Evolutionary conservation across 2,797 vertebrate species (phyloP), one percentile per base, ranked within the genome.

Genomic region (Parambassis ranga): DNA sequence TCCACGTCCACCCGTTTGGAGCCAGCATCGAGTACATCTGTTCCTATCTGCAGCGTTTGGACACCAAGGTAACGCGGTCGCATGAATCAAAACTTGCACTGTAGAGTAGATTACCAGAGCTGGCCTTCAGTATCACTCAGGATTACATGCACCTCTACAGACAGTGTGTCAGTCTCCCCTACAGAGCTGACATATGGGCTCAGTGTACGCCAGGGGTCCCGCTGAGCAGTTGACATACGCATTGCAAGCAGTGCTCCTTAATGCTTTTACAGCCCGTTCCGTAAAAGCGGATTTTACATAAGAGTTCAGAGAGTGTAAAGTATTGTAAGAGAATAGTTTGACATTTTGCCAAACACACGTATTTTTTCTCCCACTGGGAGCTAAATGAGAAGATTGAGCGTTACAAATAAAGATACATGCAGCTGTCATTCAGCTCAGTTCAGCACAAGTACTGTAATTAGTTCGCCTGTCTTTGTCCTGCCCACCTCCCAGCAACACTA

Each of bases 1-100:
- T 98, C 69, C 95, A 97, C 0, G 94, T 98, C 66, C 95, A 98
- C 79, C 95, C 95, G 0, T 97, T 96, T 41, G 95, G 95, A 82
- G 95, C 95, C 68, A 96, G 94, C 86, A 96, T 96, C 37, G 95
- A 96, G 86, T 98, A 96, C 87, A 98, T 98, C 91, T 97, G 95
- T 77, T 96, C 94, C 82, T 96, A 96, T 87, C 90, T 98, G 82
- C 94, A 96, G 86, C 93, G 94, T 26, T 91, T 97, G 84, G 93
- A 95, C 91, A 93, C 92, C 66, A 96, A 96, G 90, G 95, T 97
- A 93, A 82, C 50, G 6, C 26, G 15, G 48, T 16, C 5, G 0
- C 39, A 10, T 8, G 46, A 47, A 61, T 65, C 57, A 39, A 24
- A 59, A 56, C 49, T 4, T 16, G 33, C 38, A 3, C 44, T 10